A percentile compares a stretch with the other conserved stretches of the same genome.
Evolutionary conservation across 2,888 invertebrate genomes (phyloP).

Genomic region (Agapostemon virescens): DNA sequence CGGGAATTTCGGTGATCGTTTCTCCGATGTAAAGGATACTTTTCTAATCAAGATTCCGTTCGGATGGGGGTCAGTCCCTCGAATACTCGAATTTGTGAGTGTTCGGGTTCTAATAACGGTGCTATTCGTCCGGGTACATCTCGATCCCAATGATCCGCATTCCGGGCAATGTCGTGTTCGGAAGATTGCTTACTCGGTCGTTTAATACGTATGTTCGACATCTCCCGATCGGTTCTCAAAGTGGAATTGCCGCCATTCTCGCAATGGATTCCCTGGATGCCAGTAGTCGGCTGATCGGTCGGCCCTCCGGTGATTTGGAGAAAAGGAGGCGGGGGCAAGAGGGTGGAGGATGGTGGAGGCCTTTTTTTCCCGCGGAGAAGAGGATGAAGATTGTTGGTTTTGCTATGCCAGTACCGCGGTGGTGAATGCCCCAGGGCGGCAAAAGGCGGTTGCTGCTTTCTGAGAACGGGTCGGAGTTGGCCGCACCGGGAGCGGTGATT

Average conservation of each 20-base stretch:
- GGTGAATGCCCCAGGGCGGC: conserved; percentile 69
- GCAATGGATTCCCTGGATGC: conserved; percentile 69
- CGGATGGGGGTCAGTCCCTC: not conserved
- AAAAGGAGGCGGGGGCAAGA: conserved; percentile 58
- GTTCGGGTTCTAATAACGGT: conserved; percentile 41
- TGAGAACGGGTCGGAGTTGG: conserved; percentile 72
- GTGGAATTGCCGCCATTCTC: conserved; percentile 63
- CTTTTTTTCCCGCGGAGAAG: conserved; percentile 67
- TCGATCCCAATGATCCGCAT: conserved; percentile 54
- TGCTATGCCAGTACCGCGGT: conserved; percentile 69
- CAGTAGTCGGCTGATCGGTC: conserved; percentile 65
- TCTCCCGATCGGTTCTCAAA: conserved; percentile 57
- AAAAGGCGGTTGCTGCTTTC: conserved; percentile 71
- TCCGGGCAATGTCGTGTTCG: conserved; percentile 61
- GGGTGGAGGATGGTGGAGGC: conserved; percentile 61
- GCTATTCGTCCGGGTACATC: conserved; percentile 27
- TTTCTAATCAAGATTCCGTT: not conserved
- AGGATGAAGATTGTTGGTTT: conserved; percentile 79
- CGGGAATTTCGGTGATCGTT: not conserved
- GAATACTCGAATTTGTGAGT: conserved; percentile 1
- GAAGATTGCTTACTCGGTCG: conserved; percentile 55
- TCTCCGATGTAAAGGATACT: not conserved
- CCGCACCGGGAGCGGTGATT: conserved; percentile 76
- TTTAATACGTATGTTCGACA: conserved; percentile 62
- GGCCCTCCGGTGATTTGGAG: conserved; percentile 67